Base-by-base conservation (phyloP, 2,113 vertebrate genomes). In the Clarias gariepinus region DNA sequence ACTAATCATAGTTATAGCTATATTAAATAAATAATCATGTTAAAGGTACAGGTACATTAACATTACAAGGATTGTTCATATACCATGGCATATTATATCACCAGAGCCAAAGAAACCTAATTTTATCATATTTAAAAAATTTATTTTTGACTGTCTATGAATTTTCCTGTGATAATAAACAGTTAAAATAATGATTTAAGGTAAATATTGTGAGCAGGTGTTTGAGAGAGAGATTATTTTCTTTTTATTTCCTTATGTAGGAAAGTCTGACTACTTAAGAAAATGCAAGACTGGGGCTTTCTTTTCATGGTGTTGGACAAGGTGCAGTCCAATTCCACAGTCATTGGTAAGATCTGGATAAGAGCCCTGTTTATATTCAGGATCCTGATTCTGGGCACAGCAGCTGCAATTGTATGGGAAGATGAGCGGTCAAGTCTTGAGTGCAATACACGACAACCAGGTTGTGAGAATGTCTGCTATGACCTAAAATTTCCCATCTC, bases 381-480 rank as follows among this genome's bases (percentile, higher is more conserved):
- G 82, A 96, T 96, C 92, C 92, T 96, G 91, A 94, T 96, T 30
- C 74, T 96, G 90, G 95, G 95, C 0, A 93, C 95, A 0, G 96
- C 94, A 2, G 96, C 95, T 0, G 95, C 96, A 87, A 94, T 86
- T 4, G 96, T 96, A 23, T 96, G 96, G 96, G 95, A 94, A 0
- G 95, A 96, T 52, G 95, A 96, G 88, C 95, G 95, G 82, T 95
- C 95, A 3, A 95, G 82, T 63, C 94, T 96, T 71, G 0, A 92
- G 74, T 96, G 96, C 55, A 96, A 96, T 92, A 96, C 96, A 0
- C 87, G 94, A 21, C 95, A 96, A 30, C 96, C 96, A 4, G 96
- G 93, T 92, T 96, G 96, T 8, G 95, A 95, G 91, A 96, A 96
- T 68, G 96, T 96, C 63, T 96, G 95, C 91, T 96, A 96, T 16